These are phyloP conservation scores for Pteronotus mesoamericanus DNA, from an alignment of 2,797 vertebrate genomes.

Conservation along the genomic window DNA sequence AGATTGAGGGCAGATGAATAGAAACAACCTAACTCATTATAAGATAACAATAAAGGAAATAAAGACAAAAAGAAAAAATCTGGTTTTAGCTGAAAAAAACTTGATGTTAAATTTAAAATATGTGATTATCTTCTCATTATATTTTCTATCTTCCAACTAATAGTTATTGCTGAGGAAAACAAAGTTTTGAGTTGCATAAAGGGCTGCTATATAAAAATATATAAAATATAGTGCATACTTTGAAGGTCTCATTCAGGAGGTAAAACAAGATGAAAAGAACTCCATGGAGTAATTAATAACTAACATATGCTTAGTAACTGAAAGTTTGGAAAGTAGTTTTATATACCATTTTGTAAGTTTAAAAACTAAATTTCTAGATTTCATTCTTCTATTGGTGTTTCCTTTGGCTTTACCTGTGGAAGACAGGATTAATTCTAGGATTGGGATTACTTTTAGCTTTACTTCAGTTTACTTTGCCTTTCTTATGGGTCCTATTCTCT, in stretches of 20 bases:
- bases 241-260: background rate
- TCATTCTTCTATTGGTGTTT: background rate
- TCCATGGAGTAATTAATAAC: background rate
- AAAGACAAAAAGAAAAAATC: background rate
- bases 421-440: background rate
- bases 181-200: background rate
- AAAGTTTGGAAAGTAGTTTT: background rate
- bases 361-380: constrained; percentile 11
- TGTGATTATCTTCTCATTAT: background rate
- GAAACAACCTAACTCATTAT: background rate
- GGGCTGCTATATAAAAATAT: background rate
- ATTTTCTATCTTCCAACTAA: background rate
- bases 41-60: background rate
- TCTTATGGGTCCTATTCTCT: background rate
- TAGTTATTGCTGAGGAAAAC: background rate
- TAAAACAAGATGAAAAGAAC: background rate
- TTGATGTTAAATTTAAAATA: background rate
- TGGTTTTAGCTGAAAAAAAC: background rate
- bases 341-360: background rate
- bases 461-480: background rate
- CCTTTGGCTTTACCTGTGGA: background rate
- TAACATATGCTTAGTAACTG: background rate
- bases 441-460: background rate
- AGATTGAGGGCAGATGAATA: background rate
- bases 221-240: background rate